Evolutionary conservation across 1,140 invertebrate species (phyloP).

Genomic region (Drosophila willistoni): DNA sequence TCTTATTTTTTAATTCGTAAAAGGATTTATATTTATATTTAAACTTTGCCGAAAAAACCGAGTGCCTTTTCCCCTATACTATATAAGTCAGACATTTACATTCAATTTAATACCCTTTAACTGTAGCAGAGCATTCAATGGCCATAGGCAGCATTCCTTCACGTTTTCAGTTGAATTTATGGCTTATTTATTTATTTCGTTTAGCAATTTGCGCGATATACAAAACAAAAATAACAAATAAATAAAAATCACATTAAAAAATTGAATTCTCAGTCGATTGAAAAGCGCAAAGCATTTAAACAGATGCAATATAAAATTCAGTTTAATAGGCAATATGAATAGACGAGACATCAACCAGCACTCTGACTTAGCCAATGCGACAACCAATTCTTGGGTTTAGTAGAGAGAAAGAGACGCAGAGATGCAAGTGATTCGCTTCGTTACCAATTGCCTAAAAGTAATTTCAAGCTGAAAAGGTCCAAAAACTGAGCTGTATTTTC

Average conservation of each 20-base stretch:
- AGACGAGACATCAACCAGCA: slow-evolving; percentile 24
- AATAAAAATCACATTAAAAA: slow-evolving; percentile 46
- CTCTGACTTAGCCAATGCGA: slow-evolving; percentile 13
- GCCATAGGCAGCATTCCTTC: slow-evolving; percentile 4
- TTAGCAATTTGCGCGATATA: slow-evolving; percentile 15
- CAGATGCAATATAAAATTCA: slow-evolving; percentile 37
- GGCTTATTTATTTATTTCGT: slow-evolving; percentile 13
- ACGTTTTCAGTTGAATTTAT: slow-evolving; percentile 8
- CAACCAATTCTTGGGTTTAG: slow-evolving; percentile 30
- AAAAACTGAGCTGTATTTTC: slow-evolving; percentile 2
- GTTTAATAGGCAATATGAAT: slow-evolving; percentile 35
- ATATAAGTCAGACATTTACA: neutral
- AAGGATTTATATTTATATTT: no score
- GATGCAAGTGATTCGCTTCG: slow-evolving; percentile 21
- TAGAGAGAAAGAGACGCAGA: neutral
- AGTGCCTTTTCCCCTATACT: no score
- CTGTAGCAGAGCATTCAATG: neutral
- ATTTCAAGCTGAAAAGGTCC: slow-evolving; percentile 8
- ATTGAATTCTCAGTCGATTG: slow-evolving; percentile 4
- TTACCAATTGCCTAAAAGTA: slow-evolving; percentile 37
- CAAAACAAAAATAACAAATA: slow-evolving; percentile 30
- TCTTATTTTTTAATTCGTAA: no score
- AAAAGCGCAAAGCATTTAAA: slow-evolving; percentile 11
- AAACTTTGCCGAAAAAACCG: no score
- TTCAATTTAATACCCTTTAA: neutral